A percentile compares a stretch with the other conserved stretches of the same genome.
Conservation (phyloP, 2,113 vertebrate species). For the Neogobius melanostomus region DNA sequence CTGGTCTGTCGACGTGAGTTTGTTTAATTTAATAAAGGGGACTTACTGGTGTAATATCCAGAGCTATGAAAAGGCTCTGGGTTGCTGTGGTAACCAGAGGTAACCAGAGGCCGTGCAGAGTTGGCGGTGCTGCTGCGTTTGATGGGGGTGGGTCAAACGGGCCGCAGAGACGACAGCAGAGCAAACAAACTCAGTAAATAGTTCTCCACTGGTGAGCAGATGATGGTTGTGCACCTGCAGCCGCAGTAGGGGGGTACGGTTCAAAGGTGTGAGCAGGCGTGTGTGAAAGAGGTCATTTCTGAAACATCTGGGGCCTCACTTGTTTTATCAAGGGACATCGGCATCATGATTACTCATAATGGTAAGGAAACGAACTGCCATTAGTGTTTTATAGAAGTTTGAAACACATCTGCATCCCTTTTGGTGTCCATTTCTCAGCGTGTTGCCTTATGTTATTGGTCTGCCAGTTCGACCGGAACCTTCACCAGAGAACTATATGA, state of each 20-base stretch:
- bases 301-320: constrained; percentile 2
- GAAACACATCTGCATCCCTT: not conserved
- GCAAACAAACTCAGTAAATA: constrained; percentile 49
- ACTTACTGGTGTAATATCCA: constrained; percentile 44
- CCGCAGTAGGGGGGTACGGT: constrained; percentile 3
- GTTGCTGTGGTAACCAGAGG: constrained; percentile 70
- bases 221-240: constrained; percentile 19
- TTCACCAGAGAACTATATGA: not conserved
- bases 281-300: constrained; percentile 5
- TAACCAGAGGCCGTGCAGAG: constrained; percentile 49
- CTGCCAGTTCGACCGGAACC: not conserved
- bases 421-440: not conserved
- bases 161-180: constrained; percentile 46
- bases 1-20: not conserved
- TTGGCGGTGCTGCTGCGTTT: constrained; percentile 17
- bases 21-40: constrained; percentile 22
- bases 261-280: constrained; percentile 15
- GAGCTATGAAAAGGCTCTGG: constrained; percentile 47
- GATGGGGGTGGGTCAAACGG: constrained; percentile 23
- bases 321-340: not conserved
- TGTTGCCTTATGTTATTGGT: not conserved
- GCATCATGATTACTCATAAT: not conserved
- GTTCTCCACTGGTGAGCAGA: constrained; percentile 30
- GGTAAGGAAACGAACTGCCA: too few relatives aligned
- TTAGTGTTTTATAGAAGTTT: too few relatives aligned